Conservation (phyloP, 2,888 invertebrate genomes). For the Lasioglossum leucozonium region DNA sequence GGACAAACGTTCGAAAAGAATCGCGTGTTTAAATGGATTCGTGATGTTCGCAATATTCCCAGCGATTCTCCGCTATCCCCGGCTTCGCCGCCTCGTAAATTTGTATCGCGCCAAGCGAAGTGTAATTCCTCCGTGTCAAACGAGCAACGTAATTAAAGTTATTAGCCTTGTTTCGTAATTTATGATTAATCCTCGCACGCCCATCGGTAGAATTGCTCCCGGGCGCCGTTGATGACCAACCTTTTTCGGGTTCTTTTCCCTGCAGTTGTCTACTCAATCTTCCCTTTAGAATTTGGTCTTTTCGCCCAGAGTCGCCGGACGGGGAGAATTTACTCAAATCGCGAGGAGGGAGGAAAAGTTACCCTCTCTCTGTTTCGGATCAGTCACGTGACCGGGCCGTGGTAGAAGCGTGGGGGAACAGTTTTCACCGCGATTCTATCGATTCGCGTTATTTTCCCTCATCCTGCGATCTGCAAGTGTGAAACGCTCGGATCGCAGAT, state of each 20-base stretch:
- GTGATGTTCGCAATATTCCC: slow-evolving; percentile 26
- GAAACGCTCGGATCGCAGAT: neutral
- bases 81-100: slow-evolving; percentile 28
- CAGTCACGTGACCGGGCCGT: no score
- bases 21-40: slow-evolving; percentile 16
- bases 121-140: slow-evolving; percentile 54
- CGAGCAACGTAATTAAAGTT: slow-evolving; percentile 63
- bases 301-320: no score
- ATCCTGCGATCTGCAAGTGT: neutral
- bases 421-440: neutral
- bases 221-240: neutral
- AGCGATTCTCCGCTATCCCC: slow-evolving; percentile 17
- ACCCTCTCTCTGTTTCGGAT: no score
- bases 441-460: neutral
- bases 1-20: slow-evolving; percentile 27
- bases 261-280: neutral
- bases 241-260: neutral
- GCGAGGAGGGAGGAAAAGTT: no score
- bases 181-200: slow-evolving; percentile 56
- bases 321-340: no score
- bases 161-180: slow-evolving; percentile 64
- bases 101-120: slow-evolving; percentile 33
- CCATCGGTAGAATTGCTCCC: neutral
- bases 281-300: no score
- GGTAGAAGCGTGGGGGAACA: no score